These are phyloP conservation scores for Rhingia campestris DNA, from an alignment of 2,888 invertebrate species.

Conservation along the genomic window DNA sequence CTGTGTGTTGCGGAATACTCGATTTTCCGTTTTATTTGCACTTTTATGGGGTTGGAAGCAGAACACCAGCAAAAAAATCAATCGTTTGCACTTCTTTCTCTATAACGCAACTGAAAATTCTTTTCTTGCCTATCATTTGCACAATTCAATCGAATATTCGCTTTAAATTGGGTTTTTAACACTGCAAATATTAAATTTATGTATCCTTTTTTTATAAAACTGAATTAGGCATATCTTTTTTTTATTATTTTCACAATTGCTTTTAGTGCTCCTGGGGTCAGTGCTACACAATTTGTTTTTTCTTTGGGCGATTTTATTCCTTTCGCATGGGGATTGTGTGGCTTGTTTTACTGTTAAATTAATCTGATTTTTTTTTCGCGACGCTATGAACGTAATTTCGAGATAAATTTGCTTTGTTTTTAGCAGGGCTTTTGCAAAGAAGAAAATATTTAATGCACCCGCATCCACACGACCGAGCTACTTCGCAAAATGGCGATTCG, in stretches of 20 bases:
- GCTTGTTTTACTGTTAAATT: constrained; percentile 7
- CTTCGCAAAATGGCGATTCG: constrained; percentile 77
- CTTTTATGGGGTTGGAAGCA: constrained; percentile 69
- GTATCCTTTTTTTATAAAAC: constrained; percentile 1
- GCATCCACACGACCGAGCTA: constrained; percentile 76
- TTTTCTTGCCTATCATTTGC: constrained; percentile 58
- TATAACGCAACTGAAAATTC: constrained; percentile 50
- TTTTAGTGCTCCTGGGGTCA: constrained; percentile 56
- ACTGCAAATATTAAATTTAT: constrained; percentile 25
- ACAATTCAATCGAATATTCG: constrained; percentile 37
- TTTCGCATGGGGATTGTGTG: constrained; percentile 20
- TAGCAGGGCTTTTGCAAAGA: constrained; percentile 58
- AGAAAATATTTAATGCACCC: constrained; percentile 73
- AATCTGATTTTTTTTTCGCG: constrained; percentile 9
- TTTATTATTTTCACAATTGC: constrained; percentile 33
- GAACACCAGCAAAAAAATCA: constrained; percentile 68
- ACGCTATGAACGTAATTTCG: constrained; percentile 32
- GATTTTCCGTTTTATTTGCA: constrained; percentile 64
- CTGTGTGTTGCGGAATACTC: constrained; percentile 56
- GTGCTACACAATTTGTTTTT: constrained; percentile 66
- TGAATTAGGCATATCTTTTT: constrained; percentile 16
- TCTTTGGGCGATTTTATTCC: constrained; percentile 30
- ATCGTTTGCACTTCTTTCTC: constrained; percentile 69
- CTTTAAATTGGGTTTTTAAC: constrained; percentile 19
- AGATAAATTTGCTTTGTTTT: constrained; percentile 48